Evolutionary conservation across 2,797 vertebrate species (phyloP).

Genomic region (Scomberomorus guttatus): DNA sequence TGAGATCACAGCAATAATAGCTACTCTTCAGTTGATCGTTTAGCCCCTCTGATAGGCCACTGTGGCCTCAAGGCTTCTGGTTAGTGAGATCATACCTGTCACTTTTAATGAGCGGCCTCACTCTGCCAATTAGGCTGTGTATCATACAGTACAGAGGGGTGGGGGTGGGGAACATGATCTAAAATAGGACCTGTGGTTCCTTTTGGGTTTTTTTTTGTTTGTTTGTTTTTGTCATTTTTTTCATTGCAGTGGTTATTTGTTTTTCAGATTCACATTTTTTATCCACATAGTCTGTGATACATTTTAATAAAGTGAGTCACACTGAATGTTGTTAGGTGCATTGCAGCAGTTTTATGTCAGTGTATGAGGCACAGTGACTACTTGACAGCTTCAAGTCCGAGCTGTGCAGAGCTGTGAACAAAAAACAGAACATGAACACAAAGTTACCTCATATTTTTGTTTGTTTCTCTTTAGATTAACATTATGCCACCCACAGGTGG

Average conservation of each 20-base stretch:
- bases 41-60: slow-evolving; percentile 47
- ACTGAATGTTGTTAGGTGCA: slow-evolving; percentile 21
- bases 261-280: slow-evolving; percentile 19
- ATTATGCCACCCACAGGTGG: too few relatives aligned
- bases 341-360: slow-evolving; percentile 64
- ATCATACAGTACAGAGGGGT: slow-evolving; percentile 1
- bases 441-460: neutral
- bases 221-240: neutral
- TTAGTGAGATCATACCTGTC: slow-evolving; percentile 52
- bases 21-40: slow-evolving; percentile 49
- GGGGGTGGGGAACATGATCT: neutral
- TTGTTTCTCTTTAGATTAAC: too few relatives aligned
- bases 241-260: slow-evolving; percentile 14
- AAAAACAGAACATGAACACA: slow-evolving; percentile 1
- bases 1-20: slow-evolving; percentile 46
- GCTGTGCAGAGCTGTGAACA: slow-evolving; percentile 10
- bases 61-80: slow-evolving; percentile 34
- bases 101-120: slow-evolving; percentile 60
- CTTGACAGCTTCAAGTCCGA: slow-evolving; percentile 28
- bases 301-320: slow-evolving; percentile 22
- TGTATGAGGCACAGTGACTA: slow-evolving; percentile 17
- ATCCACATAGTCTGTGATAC: slow-evolving; percentile 15
- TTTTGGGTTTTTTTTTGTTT: neutral
- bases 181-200: slow-evolving; percentile 30
- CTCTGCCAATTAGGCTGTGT: slow-evolving; percentile 51